A percentile compares a stretch with the other conserved stretches of the same genome.
These are phyloP conservation scores for Dendrophyllia cribrosa DNA, from an alignment of 64 coral and sea anemone genomes.

Conservation along the genomic window DNA sequence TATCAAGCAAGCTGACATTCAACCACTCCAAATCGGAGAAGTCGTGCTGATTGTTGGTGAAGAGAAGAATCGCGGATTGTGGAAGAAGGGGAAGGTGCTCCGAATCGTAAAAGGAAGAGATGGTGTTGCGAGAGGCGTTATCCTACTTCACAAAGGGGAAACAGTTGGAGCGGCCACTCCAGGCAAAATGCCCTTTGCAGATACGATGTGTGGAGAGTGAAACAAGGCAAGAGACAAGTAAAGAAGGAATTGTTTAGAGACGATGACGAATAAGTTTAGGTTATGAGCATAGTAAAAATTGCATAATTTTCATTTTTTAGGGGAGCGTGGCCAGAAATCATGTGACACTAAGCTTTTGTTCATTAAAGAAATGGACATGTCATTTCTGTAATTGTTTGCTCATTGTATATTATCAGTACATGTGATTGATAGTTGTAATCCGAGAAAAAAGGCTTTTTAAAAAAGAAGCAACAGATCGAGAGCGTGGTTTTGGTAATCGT, in stretches of 20 bases:
- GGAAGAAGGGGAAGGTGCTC: not conserved
- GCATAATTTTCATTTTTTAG: too few species aligned
- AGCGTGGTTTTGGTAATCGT: too few species aligned
- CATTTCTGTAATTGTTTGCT: too few species aligned
- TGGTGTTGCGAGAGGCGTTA: not conserved
- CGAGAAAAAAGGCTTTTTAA: too few species aligned
- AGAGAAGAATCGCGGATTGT: not conserved
- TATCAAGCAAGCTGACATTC: not conserved
- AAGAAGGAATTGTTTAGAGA: not conserved
- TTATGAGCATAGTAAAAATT: too few species aligned
- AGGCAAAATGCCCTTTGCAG: not conserved
- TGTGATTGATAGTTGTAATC: too few species aligned
- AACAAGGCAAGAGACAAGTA: not conserved
- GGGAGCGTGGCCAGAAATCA: too few species aligned
- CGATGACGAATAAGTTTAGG: too few species aligned
- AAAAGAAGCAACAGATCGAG: too few species aligned
- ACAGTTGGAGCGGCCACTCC: not conserved
- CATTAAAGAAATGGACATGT: too few species aligned
- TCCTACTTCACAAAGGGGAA: not conserved
- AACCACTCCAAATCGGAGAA: slow-evolving; percentile 23
- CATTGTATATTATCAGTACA: too few species aligned
- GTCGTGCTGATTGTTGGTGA: slow-evolving; percentile 29
- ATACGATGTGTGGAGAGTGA: not conserved
- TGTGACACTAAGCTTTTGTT: too few species aligned
- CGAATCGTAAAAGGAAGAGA: not conserved